phyloP scores from a whole-genome alignment of 2,113 vertebrate genomes.

The Neolamprologus kungweensis region DNA sequence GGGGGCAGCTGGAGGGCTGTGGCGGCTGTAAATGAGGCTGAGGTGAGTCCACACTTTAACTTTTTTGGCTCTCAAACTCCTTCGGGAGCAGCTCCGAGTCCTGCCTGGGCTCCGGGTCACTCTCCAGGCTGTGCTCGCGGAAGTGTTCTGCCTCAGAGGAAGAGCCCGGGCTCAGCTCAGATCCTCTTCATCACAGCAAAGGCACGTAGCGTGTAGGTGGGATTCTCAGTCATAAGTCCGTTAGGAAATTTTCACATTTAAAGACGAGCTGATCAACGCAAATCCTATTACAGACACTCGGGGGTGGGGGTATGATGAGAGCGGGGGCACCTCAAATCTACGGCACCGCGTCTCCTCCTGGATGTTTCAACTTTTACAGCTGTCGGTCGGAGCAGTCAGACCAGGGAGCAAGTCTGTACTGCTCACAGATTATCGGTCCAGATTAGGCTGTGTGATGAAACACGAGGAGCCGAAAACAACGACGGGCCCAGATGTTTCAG shows the following conservation, averaged over 20 bases:
- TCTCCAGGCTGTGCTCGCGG: not conserved
- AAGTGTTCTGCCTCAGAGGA: not conserved
- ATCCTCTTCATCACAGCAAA: not conserved
- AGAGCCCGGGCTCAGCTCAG: not conserved
- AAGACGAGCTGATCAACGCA: rapidly evolving
- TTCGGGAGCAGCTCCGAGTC: not conserved
- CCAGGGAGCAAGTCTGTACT: not conserved
- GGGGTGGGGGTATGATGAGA: not conserved
- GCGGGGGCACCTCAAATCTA: not conserved
- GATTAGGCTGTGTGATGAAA: not conserved
- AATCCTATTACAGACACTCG: rapidly evolving
- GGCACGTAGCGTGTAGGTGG: not conserved
- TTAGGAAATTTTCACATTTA: not conserved
- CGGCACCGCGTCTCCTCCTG: rapidly evolving
- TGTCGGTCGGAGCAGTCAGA: not conserved
- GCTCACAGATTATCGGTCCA: not conserved
- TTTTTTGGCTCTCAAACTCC: not conserved
- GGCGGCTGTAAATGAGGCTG: not conserved
- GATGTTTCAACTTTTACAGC: not conserved
- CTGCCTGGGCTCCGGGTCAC: not conserved
- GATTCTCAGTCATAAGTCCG: not conserved
- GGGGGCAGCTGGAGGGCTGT: not conserved
- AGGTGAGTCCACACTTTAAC: not conserved
- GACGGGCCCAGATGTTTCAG: not conserved
- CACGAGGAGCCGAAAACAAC: not conserved